Base-by-base conservation (phyloP, 2,797 vertebrate genomes). In the Anas capensis region DNA sequence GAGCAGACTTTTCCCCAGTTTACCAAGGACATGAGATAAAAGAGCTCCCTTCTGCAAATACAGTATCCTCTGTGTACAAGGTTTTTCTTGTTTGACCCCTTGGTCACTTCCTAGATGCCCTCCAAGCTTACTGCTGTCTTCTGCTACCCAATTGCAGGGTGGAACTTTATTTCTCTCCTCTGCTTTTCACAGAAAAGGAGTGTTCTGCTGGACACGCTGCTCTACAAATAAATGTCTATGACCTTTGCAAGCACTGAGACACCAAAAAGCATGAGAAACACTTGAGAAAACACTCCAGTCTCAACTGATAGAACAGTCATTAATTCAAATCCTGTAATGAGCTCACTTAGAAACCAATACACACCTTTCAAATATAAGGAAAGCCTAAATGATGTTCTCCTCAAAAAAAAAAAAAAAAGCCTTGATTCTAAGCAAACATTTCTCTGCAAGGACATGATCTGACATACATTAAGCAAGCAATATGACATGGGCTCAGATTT, bases 401-500 rank as follows among this genome's bases (percentile, higher is more conserved):
- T 34, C 26, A 57, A 82, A 21, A 48, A 48, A 46, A 48, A 11
- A 46, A 48, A 48, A 21, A 75, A 24, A 1, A 0, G 17, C 31
- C 20, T 44, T 3, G 1, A 20, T 82, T 75, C 27, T 29, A 75
- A 53, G 49, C 57, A 84, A 8, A 5, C 0, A 5, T 20, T 24
- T 49, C 10, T 72, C 11, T 16, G 26, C 5, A 65, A 66, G 12
- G 71, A 4, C 20, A 5, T 1, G 23, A 53, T 33, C 54, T 60
- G 48, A 49, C 12, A 19, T 1, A 33, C 36, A 46, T 44, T 5
- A 40, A 82, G 4, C 5, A 31, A 34, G 23, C 5, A 0, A 2
- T 4, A 7, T 31, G 24, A 14, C 0, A 0, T 7, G 17, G 34
- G 40, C 48, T 77, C 13, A 56, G 20, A 6, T 65, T 60, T 61